phyloP scores from a whole-genome alignment of 1,140 invertebrate species.

The Drosophila ercepeae region DNA sequence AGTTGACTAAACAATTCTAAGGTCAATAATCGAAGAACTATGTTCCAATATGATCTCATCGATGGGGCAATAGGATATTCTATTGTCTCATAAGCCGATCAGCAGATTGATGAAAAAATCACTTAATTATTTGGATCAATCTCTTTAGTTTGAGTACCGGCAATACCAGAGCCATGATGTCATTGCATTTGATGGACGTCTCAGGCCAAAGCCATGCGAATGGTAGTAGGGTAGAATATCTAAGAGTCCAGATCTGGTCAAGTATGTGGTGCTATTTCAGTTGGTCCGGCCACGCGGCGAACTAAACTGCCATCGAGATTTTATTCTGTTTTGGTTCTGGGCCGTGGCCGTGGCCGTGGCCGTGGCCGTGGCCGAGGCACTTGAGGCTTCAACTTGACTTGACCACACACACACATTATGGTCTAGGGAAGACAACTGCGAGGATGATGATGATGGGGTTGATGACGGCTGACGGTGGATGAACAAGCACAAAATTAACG shows the following conservation, averaged over 20 bases:
- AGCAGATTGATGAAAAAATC: constrained; percentile 29
- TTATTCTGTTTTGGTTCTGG: constrained; percentile 38
- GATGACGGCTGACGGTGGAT: constrained; percentile 38
- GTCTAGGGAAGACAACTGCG: constrained; percentile 9
- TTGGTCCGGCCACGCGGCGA: constrained; percentile 15
- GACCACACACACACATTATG: constrained; percentile 59
- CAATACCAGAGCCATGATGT: constrained; percentile 40
- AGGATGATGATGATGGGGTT: constrained; percentile 4
- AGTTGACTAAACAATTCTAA: not conserved
- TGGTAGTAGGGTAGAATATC: constrained; percentile 30
- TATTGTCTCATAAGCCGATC: constrained; percentile 41
- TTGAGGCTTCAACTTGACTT: constrained; percentile 53
- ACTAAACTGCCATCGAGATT: constrained; percentile 35
- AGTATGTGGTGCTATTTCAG: constrained; percentile 35
- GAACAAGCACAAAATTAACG: constrained; percentile 59
- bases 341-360: constrained; percentile 23
- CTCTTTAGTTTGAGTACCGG: constrained; percentile 38
- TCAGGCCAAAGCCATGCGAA: constrained; percentile 10
- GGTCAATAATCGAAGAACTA: constrained; percentile 20
- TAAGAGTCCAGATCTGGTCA: constrained; percentile 28
- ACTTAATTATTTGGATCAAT: constrained; percentile 50
- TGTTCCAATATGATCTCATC: constrained; percentile 32
- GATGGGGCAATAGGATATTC: constrained; percentile 29
- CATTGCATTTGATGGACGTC: constrained; percentile 47
- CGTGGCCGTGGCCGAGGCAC: constrained; percentile 36